These are phyloP conservation scores for Manis javanica DNA, from an alignment of 2,797 vertebrate genomes.

Conservation along the genomic window DNA sequence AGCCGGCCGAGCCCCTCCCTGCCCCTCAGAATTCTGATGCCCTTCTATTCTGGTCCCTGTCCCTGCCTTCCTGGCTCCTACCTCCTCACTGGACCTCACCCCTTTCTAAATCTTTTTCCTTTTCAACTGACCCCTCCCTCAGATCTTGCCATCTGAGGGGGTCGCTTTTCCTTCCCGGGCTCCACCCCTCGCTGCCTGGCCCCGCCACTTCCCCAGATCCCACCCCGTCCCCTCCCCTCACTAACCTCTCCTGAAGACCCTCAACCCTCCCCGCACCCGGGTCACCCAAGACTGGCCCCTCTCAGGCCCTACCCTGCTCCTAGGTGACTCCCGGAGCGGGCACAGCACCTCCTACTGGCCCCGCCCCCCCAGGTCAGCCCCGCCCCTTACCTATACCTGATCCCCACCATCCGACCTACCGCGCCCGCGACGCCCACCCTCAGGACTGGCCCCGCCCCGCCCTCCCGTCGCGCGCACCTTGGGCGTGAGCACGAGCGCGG, in stretches of 20 bases:
- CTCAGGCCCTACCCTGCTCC: neutral
- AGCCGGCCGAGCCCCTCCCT: neutral
- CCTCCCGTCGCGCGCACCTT: slow-evolving; percentile 88
- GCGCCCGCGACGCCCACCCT: neutral
- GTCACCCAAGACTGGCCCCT: neutral
- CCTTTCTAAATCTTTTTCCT: neutral
- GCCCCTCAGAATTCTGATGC: neutral
- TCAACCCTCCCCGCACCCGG: neutral
- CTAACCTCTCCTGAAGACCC: neutral
- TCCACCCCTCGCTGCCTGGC: neutral
- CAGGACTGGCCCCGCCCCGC: neutral
- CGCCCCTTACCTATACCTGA: neutral
- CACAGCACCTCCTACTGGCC: neutral
- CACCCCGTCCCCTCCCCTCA: too few species aligned
- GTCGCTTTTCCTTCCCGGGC: neutral
- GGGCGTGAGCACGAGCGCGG: slow-evolving; percentile 96
- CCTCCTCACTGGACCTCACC: neutral
- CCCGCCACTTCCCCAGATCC: neutral
- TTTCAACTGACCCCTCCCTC: neutral
- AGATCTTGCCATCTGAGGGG: neutral
- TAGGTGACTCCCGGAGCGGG: neutral
- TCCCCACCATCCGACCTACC: neutral
- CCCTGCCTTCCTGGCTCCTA: neutral
- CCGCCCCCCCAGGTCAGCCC: neutral
- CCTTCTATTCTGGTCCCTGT: neutral